Evolutionary conservation across 2,797 vertebrate genomes (phyloP), one percentile per base, ranked within the genome.

Genomic region (Notoglanidium macrostoma): DNA sequence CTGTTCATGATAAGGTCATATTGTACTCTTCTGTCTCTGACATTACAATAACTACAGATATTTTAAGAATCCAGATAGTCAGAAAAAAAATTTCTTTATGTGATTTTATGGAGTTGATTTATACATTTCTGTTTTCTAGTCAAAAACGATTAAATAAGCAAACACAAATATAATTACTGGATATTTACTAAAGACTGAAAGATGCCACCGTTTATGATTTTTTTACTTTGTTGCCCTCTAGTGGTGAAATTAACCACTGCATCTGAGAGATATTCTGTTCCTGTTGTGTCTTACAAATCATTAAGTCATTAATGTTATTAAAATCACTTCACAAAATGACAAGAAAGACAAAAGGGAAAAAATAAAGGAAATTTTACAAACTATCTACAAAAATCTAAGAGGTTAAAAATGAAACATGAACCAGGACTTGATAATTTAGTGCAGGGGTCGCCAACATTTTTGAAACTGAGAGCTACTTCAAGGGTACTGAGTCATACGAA

Each of bases 171-270:
- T 51, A 54, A 51, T 19, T 17, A 54, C 40, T n/a, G 26, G 5
- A 26, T 76, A 19, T 76, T 76, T 26, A 46, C 26, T 76, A 0
- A 51, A 1, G 12, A 17, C 26, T 74, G 5, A n/a, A 15, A 51
- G 46, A 29, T 15, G 15, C 8, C n/a, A 2, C 29, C 1, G 49
- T 1, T 17, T 1, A 44, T 21, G 6, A 35, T 19, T 35, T 2
- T 6, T 78, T 57, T 35, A 35, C 40, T 51, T 4, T 78, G 46
- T 21, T 79, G 35, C 76, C 86, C 86, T 82, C 86, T 90, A 67
- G 80, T 89, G 89, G 68, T 78, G 32, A 73, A 14, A 21, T 2
- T 19, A 32, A 2, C 19, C 21, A 49, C 63, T 35, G 54, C 76
- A 21, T 17, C 76, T 12, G 76, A 54, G 77, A 40, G 29, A 35